phyloP scores from a whole-genome alignment of 2,797 vertebrate species.

The Acanthurus leucopareius region DNA sequence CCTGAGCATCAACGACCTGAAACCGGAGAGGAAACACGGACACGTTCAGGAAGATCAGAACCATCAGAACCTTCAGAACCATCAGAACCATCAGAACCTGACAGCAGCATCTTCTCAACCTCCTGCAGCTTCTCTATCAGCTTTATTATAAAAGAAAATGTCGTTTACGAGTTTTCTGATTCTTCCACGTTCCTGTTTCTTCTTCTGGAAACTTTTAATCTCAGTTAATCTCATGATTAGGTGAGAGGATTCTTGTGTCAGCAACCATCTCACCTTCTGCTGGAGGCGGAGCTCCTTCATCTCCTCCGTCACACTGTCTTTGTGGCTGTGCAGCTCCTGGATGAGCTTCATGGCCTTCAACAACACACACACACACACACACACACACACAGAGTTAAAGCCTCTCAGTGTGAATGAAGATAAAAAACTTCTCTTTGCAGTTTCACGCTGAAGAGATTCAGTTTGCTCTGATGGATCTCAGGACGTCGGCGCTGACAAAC shows the following conservation, averaged over 20 bases:
- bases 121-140: too few relatives aligned
- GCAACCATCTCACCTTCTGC: conserved; percentile 55
- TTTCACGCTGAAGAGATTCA: too few relatives aligned
- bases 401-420: background rate
- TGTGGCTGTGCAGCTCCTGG: conserved; percentile 77
- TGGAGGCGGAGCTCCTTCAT: conserved; percentile 61
- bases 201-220: too few relatives aligned
- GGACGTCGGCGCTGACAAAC: too few relatives aligned
- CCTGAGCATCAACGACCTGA: conserved; percentile 44
- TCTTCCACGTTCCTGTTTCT: too few relatives aligned
- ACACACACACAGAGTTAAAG: background rate
- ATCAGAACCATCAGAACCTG: background rate
- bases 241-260: too few relatives aligned
- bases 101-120: too few relatives aligned
- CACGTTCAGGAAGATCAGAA: background rate
- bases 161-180: too few relatives aligned
- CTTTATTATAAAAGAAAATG: too few relatives aligned
- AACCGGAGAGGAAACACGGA: background rate
- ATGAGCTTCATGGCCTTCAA: conserved; percentile 78
- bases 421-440: background rate
- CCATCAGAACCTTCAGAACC: background rate
- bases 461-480: conserved; percentile 43
- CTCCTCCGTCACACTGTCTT: conserved; percentile 57
- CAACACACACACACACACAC: conserved; percentile 9
- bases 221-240: background rate